Percentiles rank a stretch among this genome's conserved stretches.
Evolutionary conservation across 2,797 vertebrate genomes (phyloP).

Genomic region (Anabas testudineus): DNA sequence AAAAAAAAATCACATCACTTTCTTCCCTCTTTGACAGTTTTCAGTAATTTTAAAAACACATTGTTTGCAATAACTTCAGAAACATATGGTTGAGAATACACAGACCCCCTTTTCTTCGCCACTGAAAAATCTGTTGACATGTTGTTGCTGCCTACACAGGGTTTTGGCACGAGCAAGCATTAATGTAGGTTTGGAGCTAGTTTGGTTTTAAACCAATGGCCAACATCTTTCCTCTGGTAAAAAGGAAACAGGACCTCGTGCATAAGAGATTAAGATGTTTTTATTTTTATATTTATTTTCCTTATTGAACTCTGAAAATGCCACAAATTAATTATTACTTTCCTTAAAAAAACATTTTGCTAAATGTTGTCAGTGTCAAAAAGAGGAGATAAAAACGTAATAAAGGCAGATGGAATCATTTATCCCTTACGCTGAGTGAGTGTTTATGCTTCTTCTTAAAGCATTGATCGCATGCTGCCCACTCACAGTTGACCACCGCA

Average conservation of each 20-base stretch:
- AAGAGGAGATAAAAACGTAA: slow-evolving; percentile 7
- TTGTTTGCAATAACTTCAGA: slow-evolving; percentile 39
- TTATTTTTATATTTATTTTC: slow-evolving; percentile 11
- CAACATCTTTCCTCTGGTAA: slow-evolving; percentile 3
- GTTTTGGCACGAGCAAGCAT: slow-evolving; percentile 4
- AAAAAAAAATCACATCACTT: slow-evolving; percentile 34
- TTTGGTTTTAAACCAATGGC: neutral
- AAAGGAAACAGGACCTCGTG: neutral
- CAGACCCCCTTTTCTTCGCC: slow-evolving; percentile 10
- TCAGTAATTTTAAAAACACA: slow-evolving; percentile 40
- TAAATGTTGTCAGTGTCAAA: neutral
- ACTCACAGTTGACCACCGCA: neutral
- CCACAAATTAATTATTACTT: too few species aligned
- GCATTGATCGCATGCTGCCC: neutral
- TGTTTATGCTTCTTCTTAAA: too few species aligned
- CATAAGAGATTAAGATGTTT: neutral
- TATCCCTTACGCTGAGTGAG: too few species aligned
- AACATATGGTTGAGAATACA: slow-evolving; percentile 25
- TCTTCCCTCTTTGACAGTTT: slow-evolving; percentile 26
- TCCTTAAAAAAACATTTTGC: too few species aligned
- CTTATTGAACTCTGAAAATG: slow-evolving; percentile 21
- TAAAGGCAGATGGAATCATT: neutral
- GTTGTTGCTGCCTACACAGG: neutral
- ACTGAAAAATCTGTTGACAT: slow-evolving; percentile 36
- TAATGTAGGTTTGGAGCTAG: slow-evolving; percentile 7